These are phyloP conservation scores for Prunella fulvescens DNA, from an alignment of 2,113 vertebrate species.

Conservation along the genomic window DNA sequence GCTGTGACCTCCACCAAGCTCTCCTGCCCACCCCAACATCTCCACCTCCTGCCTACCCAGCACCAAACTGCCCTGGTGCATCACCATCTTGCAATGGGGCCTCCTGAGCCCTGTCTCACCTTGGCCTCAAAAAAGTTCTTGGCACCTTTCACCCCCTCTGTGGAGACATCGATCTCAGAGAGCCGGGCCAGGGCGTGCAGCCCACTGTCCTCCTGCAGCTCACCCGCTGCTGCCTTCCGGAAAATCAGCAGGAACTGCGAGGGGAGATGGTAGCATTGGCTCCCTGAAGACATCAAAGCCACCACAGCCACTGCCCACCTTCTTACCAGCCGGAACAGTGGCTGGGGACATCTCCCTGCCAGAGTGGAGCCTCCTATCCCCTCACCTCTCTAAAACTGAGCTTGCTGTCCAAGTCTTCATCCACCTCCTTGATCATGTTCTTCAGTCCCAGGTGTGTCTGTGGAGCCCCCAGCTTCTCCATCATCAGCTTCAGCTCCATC, in stretches of 20 bases:
- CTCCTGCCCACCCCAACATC: background rate
- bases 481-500: constrained; percentile 97
- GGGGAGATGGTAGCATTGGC: background rate
- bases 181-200: constrained; percentile 85
- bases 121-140: constrained; percentile 97
- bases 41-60: background rate
- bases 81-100: accelerated
- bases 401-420: constrained; percentile 92
- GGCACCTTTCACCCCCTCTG: constrained; percentile 91
- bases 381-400: constrained; percentile 93
- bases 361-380: accelerated
- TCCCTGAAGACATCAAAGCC: background rate
- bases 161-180: constrained; percentile 93
- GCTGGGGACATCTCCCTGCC: background rate
- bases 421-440: constrained; percentile 98
- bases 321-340: accelerated
- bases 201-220: constrained; percentile 90
- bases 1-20: accelerated
- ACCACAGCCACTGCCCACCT: background rate
- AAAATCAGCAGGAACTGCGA: constrained; percentile 92
- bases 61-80: accelerated
- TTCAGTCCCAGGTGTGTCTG: constrained; percentile 93
- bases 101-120: constrained; percentile 66
- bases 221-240: constrained; percentile 90
- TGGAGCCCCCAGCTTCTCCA: constrained; percentile 92